phyloP scores from a whole-genome alignment of 1,140 invertebrate genomes.

The Listronotus oregonensis region DNA sequence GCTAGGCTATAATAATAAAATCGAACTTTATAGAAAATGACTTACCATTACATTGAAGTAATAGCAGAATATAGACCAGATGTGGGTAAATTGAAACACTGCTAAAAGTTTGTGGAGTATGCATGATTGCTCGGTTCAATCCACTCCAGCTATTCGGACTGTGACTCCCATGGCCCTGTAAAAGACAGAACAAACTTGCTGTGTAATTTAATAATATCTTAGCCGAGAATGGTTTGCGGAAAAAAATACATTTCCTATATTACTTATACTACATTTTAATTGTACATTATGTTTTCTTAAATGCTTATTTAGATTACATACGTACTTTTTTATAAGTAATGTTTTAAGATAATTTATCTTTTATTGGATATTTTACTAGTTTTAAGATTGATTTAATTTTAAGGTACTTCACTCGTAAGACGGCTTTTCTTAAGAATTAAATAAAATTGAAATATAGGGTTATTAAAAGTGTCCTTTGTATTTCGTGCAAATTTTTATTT shows the following conservation, averaged over 20 bases:
- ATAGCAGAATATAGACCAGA: conserved; percentile 41
- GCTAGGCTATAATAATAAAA: conserved; percentile 30
- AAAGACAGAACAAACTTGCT: conserved; percentile 40
- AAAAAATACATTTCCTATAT: neutral
- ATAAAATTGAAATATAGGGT: too few species aligned
- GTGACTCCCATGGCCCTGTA: conserved; percentile 47
- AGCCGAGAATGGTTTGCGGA: neutral
- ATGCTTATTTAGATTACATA: too few species aligned
- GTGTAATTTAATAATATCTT: conserved; percentile 13
- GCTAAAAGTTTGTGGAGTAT: conserved; percentile 40
- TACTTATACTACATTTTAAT: too few species aligned
- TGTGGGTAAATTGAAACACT: conserved; percentile 37
- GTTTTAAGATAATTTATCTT: too few species aligned
- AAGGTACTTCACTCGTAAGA: too few species aligned
- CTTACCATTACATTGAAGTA: conserved; percentile 40
- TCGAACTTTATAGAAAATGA: conserved; percentile 36
- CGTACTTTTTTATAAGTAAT: too few species aligned
- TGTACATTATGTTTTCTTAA: too few species aligned
- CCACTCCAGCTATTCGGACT: conserved; percentile 45
- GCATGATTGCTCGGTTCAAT: conserved; percentile 48
- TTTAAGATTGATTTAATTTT: too few species aligned
- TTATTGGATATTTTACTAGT: too few species aligned
- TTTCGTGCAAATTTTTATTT: too few species aligned
- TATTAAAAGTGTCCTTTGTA: too few species aligned
- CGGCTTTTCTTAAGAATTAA: too few species aligned